Evolutionary conservation across 2,113 vertebrate genomes (phyloP).

Genomic region (Oxyruncus cristatus): DNA sequence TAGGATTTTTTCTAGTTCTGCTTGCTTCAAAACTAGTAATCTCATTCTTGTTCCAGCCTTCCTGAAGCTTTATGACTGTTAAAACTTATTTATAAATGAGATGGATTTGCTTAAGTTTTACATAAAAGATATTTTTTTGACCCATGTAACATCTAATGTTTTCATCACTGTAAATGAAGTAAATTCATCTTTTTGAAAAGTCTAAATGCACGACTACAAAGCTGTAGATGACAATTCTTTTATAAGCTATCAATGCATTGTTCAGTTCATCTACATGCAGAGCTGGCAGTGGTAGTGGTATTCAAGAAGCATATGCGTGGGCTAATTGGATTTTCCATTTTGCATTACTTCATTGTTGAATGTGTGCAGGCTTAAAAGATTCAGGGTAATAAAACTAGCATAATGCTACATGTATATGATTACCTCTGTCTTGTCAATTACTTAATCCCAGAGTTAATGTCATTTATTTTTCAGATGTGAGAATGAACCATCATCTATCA

Average conservation of each 20-base stretch:
- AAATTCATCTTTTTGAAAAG: not conserved
- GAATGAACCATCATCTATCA: not conserved
- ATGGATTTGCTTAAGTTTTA: not conserved
- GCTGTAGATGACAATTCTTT: not conserved
- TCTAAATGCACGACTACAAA: not conserved
- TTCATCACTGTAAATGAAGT: not conserved
- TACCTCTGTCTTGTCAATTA: constrained; percentile 24
- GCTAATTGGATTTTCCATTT: constrained; percentile 68
- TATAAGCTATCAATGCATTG: not conserved
- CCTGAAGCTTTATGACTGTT: not conserved
- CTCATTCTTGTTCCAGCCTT: not conserved
- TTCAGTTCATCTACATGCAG: constrained; percentile 24
- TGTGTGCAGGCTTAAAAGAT: constrained; percentile 34
- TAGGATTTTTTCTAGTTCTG: not conserved
- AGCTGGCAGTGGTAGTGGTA: not conserved
- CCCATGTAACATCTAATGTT: not conserved
- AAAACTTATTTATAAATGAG: not conserved
- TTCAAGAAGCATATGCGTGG: constrained; percentile 16
- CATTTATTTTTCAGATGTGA: constrained; percentile 19
- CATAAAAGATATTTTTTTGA: not conserved
- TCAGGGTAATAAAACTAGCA: constrained; percentile 44
- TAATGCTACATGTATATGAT: constrained; percentile 20
- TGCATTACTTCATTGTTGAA: constrained; percentile 43
- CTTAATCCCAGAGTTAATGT: constrained; percentile 32
- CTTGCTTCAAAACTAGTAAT: not conserved